Base-by-base conservation (phyloP, 2,113 vertebrate species). In the Eurystomus gularis region DNA sequence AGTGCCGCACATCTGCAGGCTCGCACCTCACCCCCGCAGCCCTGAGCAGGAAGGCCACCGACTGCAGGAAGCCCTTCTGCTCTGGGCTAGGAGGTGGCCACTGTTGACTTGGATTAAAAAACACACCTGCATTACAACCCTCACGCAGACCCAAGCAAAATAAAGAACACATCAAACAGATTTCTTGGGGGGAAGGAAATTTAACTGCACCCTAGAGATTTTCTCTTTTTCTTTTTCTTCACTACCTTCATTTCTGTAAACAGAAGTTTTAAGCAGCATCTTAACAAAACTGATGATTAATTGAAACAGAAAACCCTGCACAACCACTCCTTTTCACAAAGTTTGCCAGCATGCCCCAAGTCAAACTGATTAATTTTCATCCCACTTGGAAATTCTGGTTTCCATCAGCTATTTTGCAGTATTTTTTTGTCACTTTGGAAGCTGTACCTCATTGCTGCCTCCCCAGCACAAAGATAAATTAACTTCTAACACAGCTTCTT, bases 61-160 rank as follows among this genome's bases (percentile, higher is more conserved):
- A n/a, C 54, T 82, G 88, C 94, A 86, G 66, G 82, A 90, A 92
- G 72, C 73, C 86, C 94, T 95, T 84, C 73, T 93, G 91, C 83
- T 81, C 91, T 65, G 4, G 2, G n/a, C 28, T 81, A 65, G 31
- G n/a, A 44, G 57, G 35, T 18, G 1, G 69, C 35, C 75, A 51
- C 18, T 23, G 13, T 2, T 81, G 29, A 66, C 60, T 86, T 37
- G 39, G 61, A 68, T 57, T 88, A 42, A 92, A 91, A 86, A 29
- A 15, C 82, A 86, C 71, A 90, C 37, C 77, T 78, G 72, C 24
- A 8, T 37, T 65, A 57, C 86, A 96, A 61, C 35, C 29, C n/a
- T 66, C 12, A 14, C 31, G 65, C 35, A 66, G 55, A 86, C 33
- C 46, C 39, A 81, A 88, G 68, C 17, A 46, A 92, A 95, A 88